Base-by-base conservation (phyloP, 2,797 vertebrate genomes). In the Microcaecilia unicolor region DNA sequence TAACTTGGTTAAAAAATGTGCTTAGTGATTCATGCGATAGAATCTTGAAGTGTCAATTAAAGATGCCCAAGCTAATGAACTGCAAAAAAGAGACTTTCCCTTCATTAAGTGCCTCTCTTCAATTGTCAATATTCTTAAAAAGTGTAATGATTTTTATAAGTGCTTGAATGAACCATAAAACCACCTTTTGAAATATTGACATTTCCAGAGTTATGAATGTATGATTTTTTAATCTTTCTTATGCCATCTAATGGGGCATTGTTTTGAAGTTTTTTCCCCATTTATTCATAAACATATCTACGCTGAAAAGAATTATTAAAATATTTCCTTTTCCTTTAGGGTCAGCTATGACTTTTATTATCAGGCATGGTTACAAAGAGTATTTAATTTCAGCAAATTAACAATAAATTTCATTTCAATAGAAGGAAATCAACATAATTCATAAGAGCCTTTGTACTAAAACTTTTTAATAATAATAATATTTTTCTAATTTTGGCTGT, bases 161-260 rank as follows among this genome's bases (percentile, higher is more conserved):
- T 64, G 68, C 68, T 83, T 76, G 64, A 78, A 79, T 82, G 74
- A 85, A 80, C 79, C 67, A 44, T 70, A 81, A 76, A 83, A 76
- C 61, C 77, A 70, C 65, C 68, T 84, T 80, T 76, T 70, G 72
- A 74, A 74, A 74, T 88, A 83, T 81, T 86, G 85, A 89, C 73
- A 83, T 81, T 84, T 83, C 73, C 72, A 76, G 63, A 65, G 28
- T 58, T 72, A 59, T 81, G 75, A 81, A 44, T 62, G 71, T 64
- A 58, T 69, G 35, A 67, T 68, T 64, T 60, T 66, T 74, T 69
- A 58, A 19, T 55, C 15, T 76, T 49, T n/a, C 61, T 34, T 63
- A 64, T 59, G 45, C 41, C 67, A 75, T 41, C 51, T 72, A 55
- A 81, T 27, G 25, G 61, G 46, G 55, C 47, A 34, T 67, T 79